Percentiles rank a stretch among this genome's conserved stretches.
These are phyloP conservation scores for Ctenopoma kingsleyae DNA, from an alignment of 2,797 vertebrate genomes.

Conservation along the genomic window DNA sequence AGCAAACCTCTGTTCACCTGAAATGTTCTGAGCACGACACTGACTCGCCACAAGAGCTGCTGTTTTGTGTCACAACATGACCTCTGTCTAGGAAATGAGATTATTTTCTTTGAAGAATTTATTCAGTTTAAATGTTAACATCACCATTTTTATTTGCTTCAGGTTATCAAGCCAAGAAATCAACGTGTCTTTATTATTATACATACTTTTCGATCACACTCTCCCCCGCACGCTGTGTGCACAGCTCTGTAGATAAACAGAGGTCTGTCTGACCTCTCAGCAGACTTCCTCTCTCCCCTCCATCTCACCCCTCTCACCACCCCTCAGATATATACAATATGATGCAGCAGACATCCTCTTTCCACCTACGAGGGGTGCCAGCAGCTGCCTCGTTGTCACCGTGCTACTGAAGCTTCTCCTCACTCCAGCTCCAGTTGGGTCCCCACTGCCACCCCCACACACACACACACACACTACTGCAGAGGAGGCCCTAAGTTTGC, in stretches of 20 bases:
- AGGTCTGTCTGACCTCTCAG: conserved; percentile 23
- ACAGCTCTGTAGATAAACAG: conserved; percentile 10
- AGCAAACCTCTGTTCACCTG: not conserved
- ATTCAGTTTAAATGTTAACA: not conserved
- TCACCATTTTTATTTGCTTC: not conserved
- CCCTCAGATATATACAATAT: conserved; percentile 3
- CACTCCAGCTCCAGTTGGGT: not conserved
- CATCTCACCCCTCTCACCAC: conserved; percentile 8
- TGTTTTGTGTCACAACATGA: not conserved
- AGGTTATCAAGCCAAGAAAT: not conserved
- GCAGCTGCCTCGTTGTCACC: conserved; percentile 22
- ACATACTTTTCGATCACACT: not conserved
- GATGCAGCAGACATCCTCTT: conserved; percentile 28
- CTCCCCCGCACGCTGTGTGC: conserved; percentile 1
- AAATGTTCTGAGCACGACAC: not conserved
- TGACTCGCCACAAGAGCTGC: not conserved
- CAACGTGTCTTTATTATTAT: not conserved
- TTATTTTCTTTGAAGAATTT: not conserved
- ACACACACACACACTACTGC: not conserved
- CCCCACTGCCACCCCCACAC: not conserved
- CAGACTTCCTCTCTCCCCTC: conserved; percentile 13
- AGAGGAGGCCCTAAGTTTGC: conserved; percentile 19
- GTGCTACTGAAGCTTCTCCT: conserved; percentile 5
- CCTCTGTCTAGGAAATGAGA: not conserved
- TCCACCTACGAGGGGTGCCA: conserved; percentile 15